These are phyloP conservation scores for Centropyge bicolor DNA, from an alignment of 2,797 vertebrate species.

Conservation along the genomic window DNA sequence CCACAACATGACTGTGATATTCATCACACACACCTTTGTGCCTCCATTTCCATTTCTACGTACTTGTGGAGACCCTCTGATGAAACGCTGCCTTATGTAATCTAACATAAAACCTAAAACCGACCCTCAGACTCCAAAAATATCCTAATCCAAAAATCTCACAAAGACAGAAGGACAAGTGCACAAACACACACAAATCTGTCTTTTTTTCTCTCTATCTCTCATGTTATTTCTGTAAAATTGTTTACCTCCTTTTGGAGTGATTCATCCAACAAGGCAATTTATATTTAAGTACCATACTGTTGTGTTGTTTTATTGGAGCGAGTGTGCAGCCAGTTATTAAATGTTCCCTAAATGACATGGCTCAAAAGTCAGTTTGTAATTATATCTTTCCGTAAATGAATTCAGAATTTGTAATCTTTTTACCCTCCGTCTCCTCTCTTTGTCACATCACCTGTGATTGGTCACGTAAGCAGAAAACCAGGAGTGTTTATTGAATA, in stretches of 20 bases:
- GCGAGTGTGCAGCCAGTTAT: constrained; percentile 6
- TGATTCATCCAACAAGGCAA: constrained; percentile 15
- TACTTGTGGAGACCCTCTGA: not conserved
- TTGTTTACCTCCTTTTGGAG: not conserved
- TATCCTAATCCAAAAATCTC: not conserved
- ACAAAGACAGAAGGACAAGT: not conserved
- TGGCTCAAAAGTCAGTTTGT: not conserved
- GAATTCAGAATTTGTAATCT: not conserved
- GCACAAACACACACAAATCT: not conserved
- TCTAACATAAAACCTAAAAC: not conserved
- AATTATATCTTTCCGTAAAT: constrained; percentile 7
- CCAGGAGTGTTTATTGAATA: constrained; percentile 30
- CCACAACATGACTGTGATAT: not conserved
- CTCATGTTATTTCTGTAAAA: not conserved
- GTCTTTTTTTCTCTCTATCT: not conserved
- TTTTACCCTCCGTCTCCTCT: constrained; percentile 1
- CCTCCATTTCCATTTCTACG: not conserved
- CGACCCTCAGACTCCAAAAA: not conserved
- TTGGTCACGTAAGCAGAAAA: constrained; percentile 30
- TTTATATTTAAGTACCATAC: constrained; percentile 19
- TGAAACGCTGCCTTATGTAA: not conserved
- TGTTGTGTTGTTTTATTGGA: constrained; percentile 19
- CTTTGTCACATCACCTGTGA: not conserved
- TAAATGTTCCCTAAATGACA: constrained; percentile 30
- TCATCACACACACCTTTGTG: not conserved